Evolutionary conservation across 2,797 vertebrate genomes (phyloP).

Genomic region (Phataginus tricuspis): DNA sequence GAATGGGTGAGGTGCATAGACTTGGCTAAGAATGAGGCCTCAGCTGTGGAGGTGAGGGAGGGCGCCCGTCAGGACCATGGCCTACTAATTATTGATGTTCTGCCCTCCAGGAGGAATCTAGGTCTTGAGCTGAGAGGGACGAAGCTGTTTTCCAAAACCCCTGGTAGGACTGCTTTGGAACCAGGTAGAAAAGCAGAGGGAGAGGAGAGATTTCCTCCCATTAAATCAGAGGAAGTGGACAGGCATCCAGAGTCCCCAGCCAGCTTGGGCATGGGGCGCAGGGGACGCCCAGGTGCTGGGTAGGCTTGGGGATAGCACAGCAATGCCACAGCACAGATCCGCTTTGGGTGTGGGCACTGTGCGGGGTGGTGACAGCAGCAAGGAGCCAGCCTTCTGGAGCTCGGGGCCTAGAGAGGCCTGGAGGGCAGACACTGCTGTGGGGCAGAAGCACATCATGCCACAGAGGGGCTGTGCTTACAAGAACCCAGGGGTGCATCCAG

Average conservation of each 20-base stretch:
- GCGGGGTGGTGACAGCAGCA: not conserved
- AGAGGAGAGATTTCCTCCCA: not conserved
- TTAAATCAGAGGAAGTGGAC: not conserved
- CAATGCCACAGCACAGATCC: accelerated
- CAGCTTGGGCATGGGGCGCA: not conserved
- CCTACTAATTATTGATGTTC: too few species aligned
- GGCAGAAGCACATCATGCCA: not conserved
- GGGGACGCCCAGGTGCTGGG: not conserved
- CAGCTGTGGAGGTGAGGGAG: not conserved
- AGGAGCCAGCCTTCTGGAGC: not conserved
- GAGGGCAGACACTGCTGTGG: too few species aligned
- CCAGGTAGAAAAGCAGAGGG: not conserved
- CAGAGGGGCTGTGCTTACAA: not conserved
- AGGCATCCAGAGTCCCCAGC: too few species aligned
- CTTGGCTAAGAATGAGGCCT: accelerated
- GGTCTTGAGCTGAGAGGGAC: not conserved
- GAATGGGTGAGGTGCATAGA: not conserved
- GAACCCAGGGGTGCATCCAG: accelerated
- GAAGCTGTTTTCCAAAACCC: not conserved
- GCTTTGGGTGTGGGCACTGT: not conserved
- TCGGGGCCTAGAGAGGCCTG: not conserved
- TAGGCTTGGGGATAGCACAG: too few species aligned
- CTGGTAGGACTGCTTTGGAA: not conserved
- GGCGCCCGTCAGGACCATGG: accelerated
- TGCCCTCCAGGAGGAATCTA: not conserved